These are phyloP conservation scores for Drosophila subobscura DNA, from an alignment of 1,140 invertebrate genomes.

Conservation along the genomic window DNA sequence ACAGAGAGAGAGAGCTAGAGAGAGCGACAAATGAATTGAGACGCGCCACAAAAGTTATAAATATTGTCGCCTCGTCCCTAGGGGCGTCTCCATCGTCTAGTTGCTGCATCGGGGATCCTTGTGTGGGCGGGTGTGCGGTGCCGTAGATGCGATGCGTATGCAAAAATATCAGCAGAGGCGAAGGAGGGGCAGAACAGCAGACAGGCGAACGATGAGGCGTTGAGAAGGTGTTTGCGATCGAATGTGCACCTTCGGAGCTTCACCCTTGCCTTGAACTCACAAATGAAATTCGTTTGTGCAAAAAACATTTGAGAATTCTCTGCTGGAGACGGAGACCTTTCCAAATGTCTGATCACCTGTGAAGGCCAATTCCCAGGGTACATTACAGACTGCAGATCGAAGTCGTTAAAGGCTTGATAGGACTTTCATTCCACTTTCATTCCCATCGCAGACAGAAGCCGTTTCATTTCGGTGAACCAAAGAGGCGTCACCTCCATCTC, in stretches of 20 bases:
- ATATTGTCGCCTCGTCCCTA: conserved; percentile 65
- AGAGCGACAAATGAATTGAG: conserved; percentile 77
- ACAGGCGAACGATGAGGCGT: too few relatives aligned
- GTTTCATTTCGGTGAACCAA: not conserved
- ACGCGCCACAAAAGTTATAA: conserved; percentile 77
- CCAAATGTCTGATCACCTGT: too few relatives aligned
- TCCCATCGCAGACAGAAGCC: not conserved
- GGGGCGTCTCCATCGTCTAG: conserved; percentile 47
- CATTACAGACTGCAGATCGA: too few relatives aligned
- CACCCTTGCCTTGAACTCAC: too few relatives aligned
- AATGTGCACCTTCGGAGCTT: too few relatives aligned
- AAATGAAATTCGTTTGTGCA: too few relatives aligned
- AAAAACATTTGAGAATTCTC: too few relatives aligned
- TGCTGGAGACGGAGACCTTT: too few relatives aligned
- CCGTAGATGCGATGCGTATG: not conserved
- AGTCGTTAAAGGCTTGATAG: too few relatives aligned
- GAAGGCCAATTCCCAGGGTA: too few relatives aligned
- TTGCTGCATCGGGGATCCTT: conserved; percentile 33
- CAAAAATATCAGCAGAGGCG: conserved; percentile 2
- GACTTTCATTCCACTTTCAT: not conserved
- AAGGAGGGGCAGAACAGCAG: not conserved
- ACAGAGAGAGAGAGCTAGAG: not conserved
- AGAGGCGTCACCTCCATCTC: not conserved
- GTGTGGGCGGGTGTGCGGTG: conserved; percentile 22
- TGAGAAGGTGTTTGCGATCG: too few relatives aligned